Percentiles rank a stretch among this genome's conserved stretches.
These are phyloP conservation scores for Perognathus longimembris DNA, from an alignment of 2,113 vertebrate genomes.

Conservation along the genomic window DNA sequence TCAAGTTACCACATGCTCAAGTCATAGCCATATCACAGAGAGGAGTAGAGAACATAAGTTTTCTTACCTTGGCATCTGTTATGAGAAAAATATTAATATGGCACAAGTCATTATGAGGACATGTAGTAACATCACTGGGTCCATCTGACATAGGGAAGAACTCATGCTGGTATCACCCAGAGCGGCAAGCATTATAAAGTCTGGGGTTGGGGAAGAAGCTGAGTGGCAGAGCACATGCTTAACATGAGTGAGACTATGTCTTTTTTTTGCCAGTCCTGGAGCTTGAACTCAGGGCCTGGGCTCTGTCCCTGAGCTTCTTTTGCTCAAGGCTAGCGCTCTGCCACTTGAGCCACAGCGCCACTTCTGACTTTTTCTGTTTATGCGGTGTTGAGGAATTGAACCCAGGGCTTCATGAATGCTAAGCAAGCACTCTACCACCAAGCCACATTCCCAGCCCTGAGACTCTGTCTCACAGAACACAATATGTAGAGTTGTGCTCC, in stretches of 20 bases:
- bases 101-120: background rate
- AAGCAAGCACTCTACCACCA: no score
- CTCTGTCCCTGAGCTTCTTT: no score
- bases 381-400: no score
- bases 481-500: background rate
- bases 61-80: conserved; percentile 33
- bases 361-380: no score
- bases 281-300: no score
- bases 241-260: background rate
- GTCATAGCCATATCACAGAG: conserved; percentile 17
- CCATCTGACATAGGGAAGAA: background rate
- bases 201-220: background rate
- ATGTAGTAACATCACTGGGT: background rate
- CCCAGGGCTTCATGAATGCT: no score
- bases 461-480: background rate
- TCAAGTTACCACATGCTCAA: background rate
- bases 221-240: background rate
- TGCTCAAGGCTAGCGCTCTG: no score
- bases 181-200: background rate
- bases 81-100: conserved; percentile 10
- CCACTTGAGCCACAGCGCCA: no score
- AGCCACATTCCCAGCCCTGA: no score
- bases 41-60: background rate
- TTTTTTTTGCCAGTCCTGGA: no score
- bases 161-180: background rate